A percentile compares a stretch with the other conserved stretches of the same genome.
These are phyloP conservation scores for Dryas iulia DNA, from an alignment of 1,140 invertebrate genomes.

Conservation along the genomic window DNA sequence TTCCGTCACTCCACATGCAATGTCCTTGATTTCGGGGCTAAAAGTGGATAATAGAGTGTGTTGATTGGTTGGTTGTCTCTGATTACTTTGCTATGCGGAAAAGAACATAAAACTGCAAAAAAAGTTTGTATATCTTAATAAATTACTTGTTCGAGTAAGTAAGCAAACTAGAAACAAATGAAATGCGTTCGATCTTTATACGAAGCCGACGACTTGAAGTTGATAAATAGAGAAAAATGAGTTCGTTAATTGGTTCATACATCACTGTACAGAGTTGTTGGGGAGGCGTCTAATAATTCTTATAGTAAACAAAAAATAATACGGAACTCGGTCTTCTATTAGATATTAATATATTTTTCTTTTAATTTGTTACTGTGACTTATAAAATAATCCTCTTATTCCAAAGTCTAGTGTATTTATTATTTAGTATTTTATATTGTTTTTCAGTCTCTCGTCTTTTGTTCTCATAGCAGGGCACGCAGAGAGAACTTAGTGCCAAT, in stretches of 20 bases:
- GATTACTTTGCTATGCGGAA: too few relatives aligned
- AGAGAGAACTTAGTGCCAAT: too few relatives aligned
- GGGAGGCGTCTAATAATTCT: neutral
- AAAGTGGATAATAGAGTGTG: too few relatives aligned
- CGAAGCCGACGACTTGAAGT: slow-evolving; percentile 15
- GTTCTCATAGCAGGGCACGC: too few relatives aligned
- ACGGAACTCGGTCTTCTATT: neutral
- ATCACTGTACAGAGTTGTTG: slow-evolving; percentile 13
- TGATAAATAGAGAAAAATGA: slow-evolving; percentile 32
- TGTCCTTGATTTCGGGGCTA: too few relatives aligned
- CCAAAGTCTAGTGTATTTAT: too few relatives aligned
- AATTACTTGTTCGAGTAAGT: neutral
- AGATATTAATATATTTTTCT: neutral
- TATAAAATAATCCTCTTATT: too few relatives aligned
- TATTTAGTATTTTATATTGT: too few relatives aligned
- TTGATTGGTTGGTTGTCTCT: too few relatives aligned
- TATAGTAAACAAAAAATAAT: neutral
- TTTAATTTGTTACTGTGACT: neutral
- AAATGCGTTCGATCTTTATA: slow-evolving; percentile 21
- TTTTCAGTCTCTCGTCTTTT: too few relatives aligned
- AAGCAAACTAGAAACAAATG: neutral
- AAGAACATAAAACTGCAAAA: too few relatives aligned
- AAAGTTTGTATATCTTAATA: neutral
- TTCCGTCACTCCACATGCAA: too few relatives aligned
- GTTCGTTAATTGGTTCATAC: slow-evolving; percentile 29